Conservation (phyloP, 2,113 vertebrate species). For the Xyrauchen texanus region DNA sequence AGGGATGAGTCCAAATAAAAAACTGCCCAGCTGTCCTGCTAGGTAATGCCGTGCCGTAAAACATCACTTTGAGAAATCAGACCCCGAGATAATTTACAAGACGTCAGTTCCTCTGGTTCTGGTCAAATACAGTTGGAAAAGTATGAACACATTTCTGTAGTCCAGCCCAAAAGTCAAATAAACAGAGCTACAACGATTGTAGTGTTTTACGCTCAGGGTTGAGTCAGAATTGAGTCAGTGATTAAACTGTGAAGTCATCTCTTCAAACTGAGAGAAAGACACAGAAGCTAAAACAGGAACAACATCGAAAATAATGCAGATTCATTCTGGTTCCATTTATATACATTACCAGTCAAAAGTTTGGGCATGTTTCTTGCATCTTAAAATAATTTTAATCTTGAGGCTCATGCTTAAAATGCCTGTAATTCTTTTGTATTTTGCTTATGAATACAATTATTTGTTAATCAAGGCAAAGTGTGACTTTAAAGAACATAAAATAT, state of each 20-base stretch:
- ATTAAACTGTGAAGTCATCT: neutral
- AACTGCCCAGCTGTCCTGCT: slow-evolving; percentile 8
- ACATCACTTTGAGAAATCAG: slow-evolving; percentile 27
- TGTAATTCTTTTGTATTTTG: too few species aligned
- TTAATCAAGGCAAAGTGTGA: neutral
- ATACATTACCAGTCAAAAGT: neutral
- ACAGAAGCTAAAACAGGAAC: neutral
- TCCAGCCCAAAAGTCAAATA: neutral
- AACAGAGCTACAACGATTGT: neutral
- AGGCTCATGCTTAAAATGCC: too few species aligned
- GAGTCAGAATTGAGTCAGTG: neutral
- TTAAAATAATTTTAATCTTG: too few species aligned
- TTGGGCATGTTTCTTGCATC: too few species aligned
- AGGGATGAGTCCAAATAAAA: neutral
- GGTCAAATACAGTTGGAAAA: slow-evolving; percentile 34
- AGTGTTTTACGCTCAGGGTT: neutral
- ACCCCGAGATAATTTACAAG: slow-evolving; percentile 42
- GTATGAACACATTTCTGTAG: neutral
- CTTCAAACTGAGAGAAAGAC: neutral
- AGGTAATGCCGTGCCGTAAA: slow-evolving; percentile 13
- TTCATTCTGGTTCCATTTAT: neutral
- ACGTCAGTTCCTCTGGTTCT: slow-evolving; percentile 2
- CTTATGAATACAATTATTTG: too few species aligned
- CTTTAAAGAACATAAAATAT: too few species aligned
- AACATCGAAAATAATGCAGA: neutral